phyloP scores from a whole-genome alignment of 1,140 invertebrate species.

The Thalassaphorura encarpata region DNA sequence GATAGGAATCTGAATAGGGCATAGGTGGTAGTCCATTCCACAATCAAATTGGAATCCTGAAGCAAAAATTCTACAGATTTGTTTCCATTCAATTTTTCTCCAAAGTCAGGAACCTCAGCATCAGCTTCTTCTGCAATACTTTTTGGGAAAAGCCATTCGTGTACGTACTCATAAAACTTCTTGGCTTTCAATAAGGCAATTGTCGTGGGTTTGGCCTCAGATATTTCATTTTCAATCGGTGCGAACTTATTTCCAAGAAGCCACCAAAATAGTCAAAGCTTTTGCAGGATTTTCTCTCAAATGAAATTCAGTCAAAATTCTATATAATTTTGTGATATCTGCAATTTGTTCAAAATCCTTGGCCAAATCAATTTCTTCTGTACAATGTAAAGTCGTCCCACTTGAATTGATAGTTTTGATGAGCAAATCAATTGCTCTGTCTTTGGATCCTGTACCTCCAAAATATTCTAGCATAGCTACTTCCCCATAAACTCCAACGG shows the following conservation, averaged over 20 bases:
- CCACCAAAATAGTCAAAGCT: conserved; percentile 11
- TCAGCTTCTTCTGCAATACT: background rate
- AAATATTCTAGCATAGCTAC: conserved; percentile 30
- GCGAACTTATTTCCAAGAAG: conserved; percentile 26
- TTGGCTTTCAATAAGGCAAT: conserved; percentile 23
- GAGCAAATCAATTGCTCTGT: conserved; percentile 19
- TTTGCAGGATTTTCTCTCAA: conserved; percentile 6
- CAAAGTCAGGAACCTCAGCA: background rate
- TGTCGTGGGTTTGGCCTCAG: conserved; percentile 11
- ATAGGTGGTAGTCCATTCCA: conserved; percentile 24
- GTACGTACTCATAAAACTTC: conserved; percentile 20
- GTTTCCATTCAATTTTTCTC: conserved; percentile 16
- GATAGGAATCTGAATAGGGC: conserved; percentile 24
- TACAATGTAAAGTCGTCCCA: too few relatives aligned
- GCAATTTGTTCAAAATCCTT: conserved; percentile 15
- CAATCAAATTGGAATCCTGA: conserved; percentile 21
- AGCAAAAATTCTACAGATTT: conserved; percentile 23
- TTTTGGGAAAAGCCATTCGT: background rate
- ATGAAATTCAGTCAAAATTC: conserved; percentile 21
- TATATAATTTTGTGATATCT: conserved; percentile 22
- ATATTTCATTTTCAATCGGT: background rate
- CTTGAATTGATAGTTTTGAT: conserved; percentile 23
- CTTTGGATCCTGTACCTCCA: conserved; percentile 12
- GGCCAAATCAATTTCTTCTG: conserved; percentile 2
- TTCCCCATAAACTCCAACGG: conserved; percentile 20